A percentile compares a stretch with the other conserved stretches of the same genome.
Evolutionary conservation across 2,113 vertebrate species (phyloP).

Genomic region (Laticauda laticaudata): DNA sequence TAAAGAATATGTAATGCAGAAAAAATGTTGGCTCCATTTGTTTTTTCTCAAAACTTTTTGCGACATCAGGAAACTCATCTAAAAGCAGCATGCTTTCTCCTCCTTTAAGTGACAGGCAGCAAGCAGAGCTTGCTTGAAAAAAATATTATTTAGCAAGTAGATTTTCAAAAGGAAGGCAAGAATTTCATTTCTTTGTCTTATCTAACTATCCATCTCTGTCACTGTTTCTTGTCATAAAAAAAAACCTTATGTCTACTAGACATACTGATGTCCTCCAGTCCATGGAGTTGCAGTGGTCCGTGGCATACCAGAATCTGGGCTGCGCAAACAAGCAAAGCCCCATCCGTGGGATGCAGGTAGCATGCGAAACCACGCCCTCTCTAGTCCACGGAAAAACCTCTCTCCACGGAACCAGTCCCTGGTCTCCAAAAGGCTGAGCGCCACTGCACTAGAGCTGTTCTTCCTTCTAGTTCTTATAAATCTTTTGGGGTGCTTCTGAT

Average conservation of each 20-base stretch:
- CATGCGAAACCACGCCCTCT: neutral
- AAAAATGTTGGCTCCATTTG: conserved; percentile 81
- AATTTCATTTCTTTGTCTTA: conserved; percentile 49
- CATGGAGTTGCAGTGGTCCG: neutral
- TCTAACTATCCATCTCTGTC: neutral
- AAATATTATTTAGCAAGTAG: conserved; percentile 34
- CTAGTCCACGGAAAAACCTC: neutral
- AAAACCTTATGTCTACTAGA: neutral
- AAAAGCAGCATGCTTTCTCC: conserved; percentile 68
- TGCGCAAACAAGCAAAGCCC: neutral
- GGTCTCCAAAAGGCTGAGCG: neutral
- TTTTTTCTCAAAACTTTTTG: conserved; percentile 65
- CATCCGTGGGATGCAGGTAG: neutral
- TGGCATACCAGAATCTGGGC: neutral
- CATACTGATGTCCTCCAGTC: neutral
- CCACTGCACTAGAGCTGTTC: conserved; percentile 26
- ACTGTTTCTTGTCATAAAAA: neutral
- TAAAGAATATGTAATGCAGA: conserved; percentile 76
- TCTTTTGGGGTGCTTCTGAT: neutral
- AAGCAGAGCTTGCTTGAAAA: conserved; percentile 57
- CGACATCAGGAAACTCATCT: conserved; percentile 71
- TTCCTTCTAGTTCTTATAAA: neutral
- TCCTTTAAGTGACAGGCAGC: conserved; percentile 61
- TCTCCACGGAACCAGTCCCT: neutral
- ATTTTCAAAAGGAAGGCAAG: conserved; percentile 60